Percentiles rank a stretch among this genome's conserved stretches.
These are phyloP conservation scores for Tonatia bakeri DNA, from an alignment of 2,113 vertebrate species.

Conservation along the genomic window DNA sequence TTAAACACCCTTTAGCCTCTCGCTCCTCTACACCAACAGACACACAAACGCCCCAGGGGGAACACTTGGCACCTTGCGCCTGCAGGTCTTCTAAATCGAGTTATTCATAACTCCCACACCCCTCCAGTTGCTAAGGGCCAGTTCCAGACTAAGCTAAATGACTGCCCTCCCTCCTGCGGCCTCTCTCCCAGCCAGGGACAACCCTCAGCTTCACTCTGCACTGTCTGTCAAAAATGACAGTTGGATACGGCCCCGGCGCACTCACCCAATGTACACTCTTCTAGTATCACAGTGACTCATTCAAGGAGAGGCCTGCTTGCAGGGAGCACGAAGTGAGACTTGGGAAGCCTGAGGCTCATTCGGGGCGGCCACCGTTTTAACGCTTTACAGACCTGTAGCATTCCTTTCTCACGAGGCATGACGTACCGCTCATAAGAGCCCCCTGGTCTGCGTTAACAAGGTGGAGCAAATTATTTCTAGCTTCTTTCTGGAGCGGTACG, in stretches of 20 bases:
- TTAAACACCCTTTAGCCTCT: slow-evolving; percentile 1
- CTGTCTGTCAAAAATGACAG: background rate
- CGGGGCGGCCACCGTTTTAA: background rate
- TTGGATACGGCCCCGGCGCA: background rate
- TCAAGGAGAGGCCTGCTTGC: background rate
- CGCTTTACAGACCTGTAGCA: background rate
- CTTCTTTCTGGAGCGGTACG: background rate
- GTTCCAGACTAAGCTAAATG: slow-evolving; percentile 21
- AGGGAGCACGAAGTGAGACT: background rate
- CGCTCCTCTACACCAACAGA: slow-evolving; percentile 38
- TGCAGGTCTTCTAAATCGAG: slow-evolving; percentile 40
- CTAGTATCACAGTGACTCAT: background rate
- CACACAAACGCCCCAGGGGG: background rate
- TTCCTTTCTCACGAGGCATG: background rate
- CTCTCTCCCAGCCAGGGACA: slow-evolving; percentile 18
- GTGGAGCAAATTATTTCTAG: background rate
- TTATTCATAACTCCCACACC: slow-evolving; percentile 39
- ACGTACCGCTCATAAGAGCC: background rate
- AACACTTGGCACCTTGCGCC: background rate
- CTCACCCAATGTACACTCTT: background rate
- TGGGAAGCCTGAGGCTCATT: background rate
- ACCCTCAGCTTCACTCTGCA: background rate
- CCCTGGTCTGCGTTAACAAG: background rate
- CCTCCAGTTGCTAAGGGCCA: background rate
- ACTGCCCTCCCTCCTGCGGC: background rate